Percentiles rank a stretch among this genome's conserved stretches.
Evolutionary conservation across 2,888 invertebrate species (phyloP).

Genomic region (Caenorhabditis sulstoni): DNA sequence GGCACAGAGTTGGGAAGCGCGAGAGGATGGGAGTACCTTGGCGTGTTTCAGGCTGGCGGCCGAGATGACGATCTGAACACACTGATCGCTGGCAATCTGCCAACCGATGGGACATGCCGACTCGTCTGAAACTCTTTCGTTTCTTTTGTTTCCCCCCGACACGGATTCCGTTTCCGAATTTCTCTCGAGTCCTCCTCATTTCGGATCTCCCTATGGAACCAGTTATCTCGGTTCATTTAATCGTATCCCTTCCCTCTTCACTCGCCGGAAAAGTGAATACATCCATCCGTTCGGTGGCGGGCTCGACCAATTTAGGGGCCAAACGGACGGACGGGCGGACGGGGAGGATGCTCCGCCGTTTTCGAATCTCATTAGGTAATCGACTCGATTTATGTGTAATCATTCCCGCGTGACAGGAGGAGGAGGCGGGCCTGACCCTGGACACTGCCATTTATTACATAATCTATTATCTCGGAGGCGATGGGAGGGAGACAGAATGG

Average conservation of each 20-base stretch:
- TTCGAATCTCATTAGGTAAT: slow-evolving; percentile 56
- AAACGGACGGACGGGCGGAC: too few relatives aligned
- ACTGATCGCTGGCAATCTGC: slow-evolving; percentile 66
- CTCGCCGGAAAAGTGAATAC: too few relatives aligned
- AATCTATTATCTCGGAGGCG: slow-evolving; percentile 44
- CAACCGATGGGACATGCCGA: slow-evolving; percentile 70
- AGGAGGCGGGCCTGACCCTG: too few relatives aligned
- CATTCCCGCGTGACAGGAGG: slow-evolving; percentile 10
- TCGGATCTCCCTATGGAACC: background rate
- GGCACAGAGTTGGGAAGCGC: too few relatives aligned
- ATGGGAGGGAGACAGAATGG: slow-evolving; percentile 9
- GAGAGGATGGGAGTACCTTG: slow-evolving; percentile 1
- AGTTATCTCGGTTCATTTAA: slow-evolving; percentile 59
- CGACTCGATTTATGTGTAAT: slow-evolving; percentile 59
- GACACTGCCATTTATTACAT: slow-evolving; percentile 45
- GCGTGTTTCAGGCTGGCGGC: slow-evolving; percentile 61
- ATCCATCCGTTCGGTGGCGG: too few relatives aligned
- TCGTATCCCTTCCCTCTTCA: slow-evolving; percentile 13
- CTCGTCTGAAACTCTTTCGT: slow-evolving; percentile 61
- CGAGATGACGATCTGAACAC: slow-evolving; percentile 65
- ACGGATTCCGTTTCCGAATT: slow-evolving; percentile 51
- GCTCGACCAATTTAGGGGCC: slow-evolving; percentile 19
- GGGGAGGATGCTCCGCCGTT: too few relatives aligned
- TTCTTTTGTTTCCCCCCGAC: too few relatives aligned
- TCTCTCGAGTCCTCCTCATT: background rate